Evolutionary conservation across 2,797 vertebrate species (phyloP).

Genomic region (Psittacula echo): DNA sequence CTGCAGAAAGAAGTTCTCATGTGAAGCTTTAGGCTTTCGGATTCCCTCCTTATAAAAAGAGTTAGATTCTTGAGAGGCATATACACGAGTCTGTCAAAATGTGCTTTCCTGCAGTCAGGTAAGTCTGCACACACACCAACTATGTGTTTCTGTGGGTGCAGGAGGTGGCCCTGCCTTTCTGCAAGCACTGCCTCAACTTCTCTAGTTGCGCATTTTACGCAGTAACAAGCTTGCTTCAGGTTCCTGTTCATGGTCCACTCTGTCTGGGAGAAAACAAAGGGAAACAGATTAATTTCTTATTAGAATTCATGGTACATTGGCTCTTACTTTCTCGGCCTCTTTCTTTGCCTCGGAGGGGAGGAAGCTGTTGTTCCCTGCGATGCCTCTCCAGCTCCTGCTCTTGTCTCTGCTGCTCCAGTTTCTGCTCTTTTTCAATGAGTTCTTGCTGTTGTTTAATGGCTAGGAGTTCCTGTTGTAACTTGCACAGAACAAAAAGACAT

Average conservation of each 20-base stretch:
- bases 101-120: background rate
- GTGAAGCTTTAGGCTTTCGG: background rate
- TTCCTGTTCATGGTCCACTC: background rate
- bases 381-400: conserved; percentile 96
- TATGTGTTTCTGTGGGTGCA: background rate
- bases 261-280: background rate
- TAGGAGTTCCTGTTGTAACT: conserved; percentile 99
- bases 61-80: background rate
- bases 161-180: background rate
- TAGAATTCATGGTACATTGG: conserved; percentile 37
- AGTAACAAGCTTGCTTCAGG: background rate
- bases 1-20: background rate
- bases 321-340: conserved; percentile 96
- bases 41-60: background rate
- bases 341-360: conserved; percentile 91
- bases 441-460: conserved; percentile 98
- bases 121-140: background rate
- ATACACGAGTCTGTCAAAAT: background rate
- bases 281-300: conserved; percentile 33
- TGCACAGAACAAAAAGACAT: conserved; percentile 81
- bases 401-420: conserved; percentile 95
- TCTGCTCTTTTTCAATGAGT: conserved; percentile 94
- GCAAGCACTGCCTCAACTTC: background rate
- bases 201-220: background rate
- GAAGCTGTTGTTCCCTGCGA: conserved; percentile 91